These are phyloP conservation scores for Notoglanidium macrostoma DNA, from an alignment of 2,797 vertebrate species.

Conservation along the genomic window DNA sequence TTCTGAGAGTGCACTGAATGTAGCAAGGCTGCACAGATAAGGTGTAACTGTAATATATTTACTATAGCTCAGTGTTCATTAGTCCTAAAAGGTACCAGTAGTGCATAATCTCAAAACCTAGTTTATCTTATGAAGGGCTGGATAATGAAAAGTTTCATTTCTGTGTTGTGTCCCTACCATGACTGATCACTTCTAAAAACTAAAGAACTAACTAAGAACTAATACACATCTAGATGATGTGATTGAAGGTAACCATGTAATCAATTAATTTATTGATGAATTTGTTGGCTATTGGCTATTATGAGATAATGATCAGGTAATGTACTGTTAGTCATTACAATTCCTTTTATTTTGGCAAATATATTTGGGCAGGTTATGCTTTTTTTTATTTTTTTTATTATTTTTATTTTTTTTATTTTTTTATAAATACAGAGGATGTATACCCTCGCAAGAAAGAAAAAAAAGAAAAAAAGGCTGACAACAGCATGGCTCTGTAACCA, in stretches of 20 bases:
- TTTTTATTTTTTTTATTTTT: too few species aligned
- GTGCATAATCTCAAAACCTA: background rate
- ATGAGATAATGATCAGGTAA: background rate
- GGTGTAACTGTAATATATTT: background rate
- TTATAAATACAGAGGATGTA: background rate
- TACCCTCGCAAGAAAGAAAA: background rate
- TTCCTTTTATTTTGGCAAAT: background rate
- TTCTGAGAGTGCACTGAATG: too few species aligned
- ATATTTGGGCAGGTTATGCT: background rate
- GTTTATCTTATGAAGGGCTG: background rate
- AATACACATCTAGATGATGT: background rate
- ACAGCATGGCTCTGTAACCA: too few species aligned
- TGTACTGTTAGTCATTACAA: background rate
- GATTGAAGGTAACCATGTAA: background rate
- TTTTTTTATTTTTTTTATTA: too few species aligned
- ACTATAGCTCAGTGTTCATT: background rate
- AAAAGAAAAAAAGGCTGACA: background rate
- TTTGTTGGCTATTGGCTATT: background rate
- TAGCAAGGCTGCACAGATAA: background rate
- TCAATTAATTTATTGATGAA: background rate
- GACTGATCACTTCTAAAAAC: background rate
- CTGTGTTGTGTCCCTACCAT: background rate
- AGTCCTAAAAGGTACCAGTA: background rate
- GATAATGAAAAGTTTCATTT: background rate
- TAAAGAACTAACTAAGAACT: background rate